Evolutionary conservation across 2,888 invertebrate genomes (phyloP).

Genomic region (Pristionchus maxplancki): DNA sequence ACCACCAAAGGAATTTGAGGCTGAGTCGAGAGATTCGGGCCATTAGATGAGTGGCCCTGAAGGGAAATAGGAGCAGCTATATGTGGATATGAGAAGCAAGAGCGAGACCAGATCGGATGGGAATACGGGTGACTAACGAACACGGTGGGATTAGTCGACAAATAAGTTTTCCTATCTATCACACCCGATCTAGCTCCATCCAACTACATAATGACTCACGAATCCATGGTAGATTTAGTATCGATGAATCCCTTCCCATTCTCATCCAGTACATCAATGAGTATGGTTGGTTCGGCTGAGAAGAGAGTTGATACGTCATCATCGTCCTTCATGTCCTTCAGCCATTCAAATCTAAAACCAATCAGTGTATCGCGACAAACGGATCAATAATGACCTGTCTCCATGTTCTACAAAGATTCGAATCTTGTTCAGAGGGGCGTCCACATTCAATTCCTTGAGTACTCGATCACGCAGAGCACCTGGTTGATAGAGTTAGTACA

Average conservation of each 20-base stretch:
- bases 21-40: conserved; percentile 16
- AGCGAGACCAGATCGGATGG: conserved; percentile 16
- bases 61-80: neutral
- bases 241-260: conserved; percentile 57
- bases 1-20: conserved; percentile 23
- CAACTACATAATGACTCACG: conserved; percentile 23
- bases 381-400: conserved; percentile 27
- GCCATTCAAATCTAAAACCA: conserved; percentile 1
- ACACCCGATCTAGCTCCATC: conserved; percentile 13
- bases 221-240: neutral
- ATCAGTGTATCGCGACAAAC: neutral
- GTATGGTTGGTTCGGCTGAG: conserved; percentile 52
- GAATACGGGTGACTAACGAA: neutral
- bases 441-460: conserved; percentile 58
- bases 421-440: conserved; percentile 53
- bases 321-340: conserved; percentile 19
- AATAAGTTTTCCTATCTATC: too few species aligned
- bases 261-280: conserved; percentile 61
- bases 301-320: conserved; percentile 36
- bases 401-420: conserved; percentile 63
- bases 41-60: neutral
- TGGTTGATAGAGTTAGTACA: conserved; percentile 27
- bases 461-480: conserved; percentile 56
- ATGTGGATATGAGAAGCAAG: neutral
- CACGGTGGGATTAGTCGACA: neutral